Conservation (phyloP, 2,888 invertebrate genomes). For the Parnassius glacialis region DNA sequence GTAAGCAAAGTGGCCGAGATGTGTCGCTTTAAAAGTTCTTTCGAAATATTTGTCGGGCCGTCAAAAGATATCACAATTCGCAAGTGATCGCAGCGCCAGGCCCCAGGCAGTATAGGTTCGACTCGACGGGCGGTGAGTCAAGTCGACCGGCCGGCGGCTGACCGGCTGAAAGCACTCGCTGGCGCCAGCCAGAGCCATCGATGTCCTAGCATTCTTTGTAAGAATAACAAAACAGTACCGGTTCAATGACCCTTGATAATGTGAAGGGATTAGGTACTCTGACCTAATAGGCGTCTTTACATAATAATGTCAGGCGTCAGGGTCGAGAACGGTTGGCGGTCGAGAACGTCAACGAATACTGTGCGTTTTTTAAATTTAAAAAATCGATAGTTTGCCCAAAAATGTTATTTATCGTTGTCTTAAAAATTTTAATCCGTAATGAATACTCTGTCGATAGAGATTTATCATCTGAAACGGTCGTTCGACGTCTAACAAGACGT, state of each 20-base stretch:
- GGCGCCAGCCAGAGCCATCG: conserved; percentile 49
- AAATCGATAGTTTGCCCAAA: conserved; percentile 4
- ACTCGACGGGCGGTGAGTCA: conserved; percentile 29
- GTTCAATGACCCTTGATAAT: conserved; percentile 73
- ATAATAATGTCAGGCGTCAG: conserved; percentile 59
- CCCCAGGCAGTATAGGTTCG: conserved; percentile 28
- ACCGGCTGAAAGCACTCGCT: conserved; percentile 26
- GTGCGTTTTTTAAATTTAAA: conserved; percentile 10
- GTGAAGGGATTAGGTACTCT: conserved; percentile 62
- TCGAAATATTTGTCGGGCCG: conserved; percentile 51
- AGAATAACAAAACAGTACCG: conserved; percentile 67
- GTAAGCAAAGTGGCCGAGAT: conserved; percentile 14
- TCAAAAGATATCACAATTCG: conserved; percentile 45
- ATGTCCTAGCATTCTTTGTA: conserved; percentile 74
- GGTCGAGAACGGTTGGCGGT: conserved; percentile 57
- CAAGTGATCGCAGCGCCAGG: conserved; percentile 18
- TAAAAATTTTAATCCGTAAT: conserved; percentile 21
- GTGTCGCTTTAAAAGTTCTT: conserved; percentile 52
- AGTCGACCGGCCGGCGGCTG: conserved; percentile 29
- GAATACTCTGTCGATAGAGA: conserved; percentile 16
- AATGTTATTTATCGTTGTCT: conserved; percentile 2
- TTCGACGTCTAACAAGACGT: conserved; percentile 47
- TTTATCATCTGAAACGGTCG: conserved; percentile 40
- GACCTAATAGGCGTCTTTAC: conserved; percentile 61
- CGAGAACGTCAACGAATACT: conserved; percentile 31